Percentiles rank a stretch among this genome's conserved stretches.
These are phyloP conservation scores for Clarias batrachus DNA, from an alignment of 2,113 vertebrate genomes.

Conservation along the genomic window DNA sequence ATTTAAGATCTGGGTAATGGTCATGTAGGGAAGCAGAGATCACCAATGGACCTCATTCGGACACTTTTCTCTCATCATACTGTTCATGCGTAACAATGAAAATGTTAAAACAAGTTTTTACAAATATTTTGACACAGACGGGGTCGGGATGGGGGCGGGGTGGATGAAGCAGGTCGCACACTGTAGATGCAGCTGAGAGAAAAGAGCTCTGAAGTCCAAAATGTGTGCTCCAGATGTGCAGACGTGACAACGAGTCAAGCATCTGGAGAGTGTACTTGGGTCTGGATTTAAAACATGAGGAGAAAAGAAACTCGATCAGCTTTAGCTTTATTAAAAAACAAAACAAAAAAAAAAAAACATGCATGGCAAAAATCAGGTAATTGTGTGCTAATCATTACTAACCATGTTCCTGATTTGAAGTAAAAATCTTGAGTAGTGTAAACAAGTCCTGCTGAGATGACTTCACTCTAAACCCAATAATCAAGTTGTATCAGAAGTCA, in stretches of 20 bases:
- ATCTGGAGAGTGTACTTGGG: background rate
- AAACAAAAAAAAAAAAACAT: too few relatives aligned
- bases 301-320: background rate
- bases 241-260: background rate
- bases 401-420: background rate
- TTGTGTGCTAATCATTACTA: too few relatives aligned
- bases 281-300: background rate
- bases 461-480: background rate
- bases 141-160: too few relatives aligned
- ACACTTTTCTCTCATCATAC: background rate
- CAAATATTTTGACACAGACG: constrained; percentile 1
- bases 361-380: background rate
- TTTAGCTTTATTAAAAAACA: background rate
- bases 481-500: background rate
- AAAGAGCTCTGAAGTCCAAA: background rate
- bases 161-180: background rate
- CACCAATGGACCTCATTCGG: background rate
- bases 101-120: background rate
- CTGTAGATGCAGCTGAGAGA: background rate
- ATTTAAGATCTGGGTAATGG: too few relatives aligned
- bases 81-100: background rate
- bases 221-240: constrained; percentile 14
- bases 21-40: too few relatives aligned
- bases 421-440: background rate
- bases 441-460: background rate